A percentile compares a stretch with the other conserved stretches of the same genome.
These are phyloP conservation scores for Chroicocephalus ridibundus DNA, from an alignment of 2,113 vertebrate genomes.

Conservation along the genomic window DNA sequence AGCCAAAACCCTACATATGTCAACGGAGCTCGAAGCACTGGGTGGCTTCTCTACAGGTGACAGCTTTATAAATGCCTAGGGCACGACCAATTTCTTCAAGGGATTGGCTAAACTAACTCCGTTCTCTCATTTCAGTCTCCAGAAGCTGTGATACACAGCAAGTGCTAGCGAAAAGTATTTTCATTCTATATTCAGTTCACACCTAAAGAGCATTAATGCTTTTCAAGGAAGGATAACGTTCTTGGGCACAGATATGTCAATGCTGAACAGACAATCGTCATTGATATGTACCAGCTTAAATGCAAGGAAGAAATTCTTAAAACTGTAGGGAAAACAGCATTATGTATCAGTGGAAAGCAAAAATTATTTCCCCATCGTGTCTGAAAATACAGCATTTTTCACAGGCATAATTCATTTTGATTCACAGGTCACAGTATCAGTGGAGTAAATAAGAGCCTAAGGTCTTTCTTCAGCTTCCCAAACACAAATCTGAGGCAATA, in stretches of 20 bases:
- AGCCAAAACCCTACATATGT: not conserved
- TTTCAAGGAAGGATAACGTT: not conserved
- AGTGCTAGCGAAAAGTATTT: not conserved
- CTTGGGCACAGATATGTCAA: not conserved
- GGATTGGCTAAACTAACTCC: not conserved
- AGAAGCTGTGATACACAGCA: not conserved
- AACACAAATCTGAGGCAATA: not conserved
- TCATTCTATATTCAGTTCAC: not conserved
- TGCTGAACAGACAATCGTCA: not conserved
- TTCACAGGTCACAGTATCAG: not conserved
- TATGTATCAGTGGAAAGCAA: not conserved
- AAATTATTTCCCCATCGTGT: not conserved
- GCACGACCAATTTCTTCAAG: not conserved
- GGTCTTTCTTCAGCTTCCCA: not conserved
- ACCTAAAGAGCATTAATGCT: not conserved
- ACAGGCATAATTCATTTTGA: not conserved
- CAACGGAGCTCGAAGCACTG: not conserved
- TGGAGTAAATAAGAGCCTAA: not conserved
- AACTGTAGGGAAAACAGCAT: not conserved
- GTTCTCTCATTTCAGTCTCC: not conserved
- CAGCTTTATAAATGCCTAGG: not conserved
- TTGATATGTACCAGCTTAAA: not conserved
- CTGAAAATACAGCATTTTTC: not conserved
- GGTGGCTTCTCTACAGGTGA: not conserved
- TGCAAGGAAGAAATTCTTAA: not conserved